A percentile compares a stretch with the other conserved stretches of the same genome.
Conservation (phyloP, 2,888 invertebrate genomes). For the Drosophila mercatorum region DNA sequence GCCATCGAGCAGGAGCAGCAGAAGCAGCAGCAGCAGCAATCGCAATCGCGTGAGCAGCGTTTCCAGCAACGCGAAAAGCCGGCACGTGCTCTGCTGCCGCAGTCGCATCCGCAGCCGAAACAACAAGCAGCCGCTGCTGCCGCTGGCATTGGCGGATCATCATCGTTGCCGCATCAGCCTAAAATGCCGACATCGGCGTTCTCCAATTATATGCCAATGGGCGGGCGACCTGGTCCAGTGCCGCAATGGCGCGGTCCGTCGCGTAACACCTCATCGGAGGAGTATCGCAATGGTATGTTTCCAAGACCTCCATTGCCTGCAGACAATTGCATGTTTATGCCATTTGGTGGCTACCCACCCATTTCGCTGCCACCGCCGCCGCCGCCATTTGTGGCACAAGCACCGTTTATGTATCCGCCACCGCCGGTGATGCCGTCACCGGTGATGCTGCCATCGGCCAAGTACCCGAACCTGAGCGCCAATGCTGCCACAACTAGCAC, state of each 20-base stretch:
- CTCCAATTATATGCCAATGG: slow-evolving; percentile 50
- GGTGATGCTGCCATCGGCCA: neutral
- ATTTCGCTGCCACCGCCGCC: slow-evolving; percentile 12
- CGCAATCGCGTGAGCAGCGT: slow-evolving; percentile 29
- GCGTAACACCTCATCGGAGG: slow-evolving; percentile 34
- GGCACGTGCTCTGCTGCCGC: slow-evolving; percentile 1
- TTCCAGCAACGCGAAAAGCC: slow-evolving; percentile 6
- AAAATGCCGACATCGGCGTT: slow-evolving; percentile 13
- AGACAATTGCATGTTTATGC: slow-evolving; percentile 70
- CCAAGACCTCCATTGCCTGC: slow-evolving; percentile 43
- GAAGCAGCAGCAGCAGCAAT: slow-evolving; percentile 10
- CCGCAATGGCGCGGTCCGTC: slow-evolving; percentile 39
- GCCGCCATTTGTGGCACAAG: slow-evolving; percentile 9
- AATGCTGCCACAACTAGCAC: neutral
- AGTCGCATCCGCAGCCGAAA: slow-evolving; percentile 4
- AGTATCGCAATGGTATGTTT: slow-evolving; percentile 20
- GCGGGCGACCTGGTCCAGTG: slow-evolving; percentile 22
- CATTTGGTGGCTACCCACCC: slow-evolving; percentile 37
- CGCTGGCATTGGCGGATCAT: slow-evolving; percentile 1
- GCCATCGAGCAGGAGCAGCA: neutral
- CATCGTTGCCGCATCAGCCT: neutral
- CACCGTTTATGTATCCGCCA: slow-evolving; percentile 35
- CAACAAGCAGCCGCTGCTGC: neutral
- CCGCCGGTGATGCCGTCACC: slow-evolving; percentile 20
- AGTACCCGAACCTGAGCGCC: slow-evolving; percentile 1